Evolutionary conservation across 2,888 invertebrate species (phyloP).

Genomic region (Parnassius orleans): DNA sequence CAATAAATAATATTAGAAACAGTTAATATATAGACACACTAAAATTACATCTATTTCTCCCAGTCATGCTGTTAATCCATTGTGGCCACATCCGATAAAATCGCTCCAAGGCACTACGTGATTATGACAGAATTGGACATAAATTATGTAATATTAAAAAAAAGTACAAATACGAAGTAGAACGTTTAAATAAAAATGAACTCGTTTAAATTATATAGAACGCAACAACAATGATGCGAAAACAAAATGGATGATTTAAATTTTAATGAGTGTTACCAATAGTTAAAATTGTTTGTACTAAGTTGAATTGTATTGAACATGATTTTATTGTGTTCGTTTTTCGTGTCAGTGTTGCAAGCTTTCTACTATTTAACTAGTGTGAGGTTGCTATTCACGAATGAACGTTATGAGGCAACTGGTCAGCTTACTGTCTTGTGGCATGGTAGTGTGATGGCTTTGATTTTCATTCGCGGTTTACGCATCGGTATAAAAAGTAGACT

Average conservation of each 20-base stretch:
- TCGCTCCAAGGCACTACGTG: slow-evolving; percentile 28
- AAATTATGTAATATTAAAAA: slow-evolving; percentile 3
- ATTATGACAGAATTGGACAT: slow-evolving; percentile 8
- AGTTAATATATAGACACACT: background rate
- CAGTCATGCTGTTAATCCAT: background rate
- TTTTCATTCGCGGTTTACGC: slow-evolving; percentile 42
- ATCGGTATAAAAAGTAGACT: slow-evolving; percentile 34
- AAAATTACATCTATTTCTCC: background rate
- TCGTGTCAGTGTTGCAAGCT: slow-evolving; percentile 72
- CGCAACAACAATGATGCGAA: slow-evolving; percentile 36
- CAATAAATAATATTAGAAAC: background rate
- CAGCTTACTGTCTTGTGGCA: slow-evolving; percentile 43
- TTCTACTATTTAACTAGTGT: slow-evolving; percentile 61
- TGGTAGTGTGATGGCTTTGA: slow-evolving; percentile 61
- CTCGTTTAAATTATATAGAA: slow-evolving; percentile 26
- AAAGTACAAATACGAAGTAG: background rate
- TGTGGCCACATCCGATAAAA: slow-evolving; percentile 4
- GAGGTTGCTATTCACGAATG: slow-evolving; percentile 56
- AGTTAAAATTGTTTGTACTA: slow-evolving; percentile 28
- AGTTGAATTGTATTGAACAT: slow-evolving; percentile 35
- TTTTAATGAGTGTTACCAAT: slow-evolving; percentile 46
- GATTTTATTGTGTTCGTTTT: slow-evolving; percentile 48
- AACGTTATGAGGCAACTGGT: slow-evolving; percentile 35
- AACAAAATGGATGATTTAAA: slow-evolving; percentile 41
- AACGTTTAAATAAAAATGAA: background rate